A percentile compares a stretch with the other conserved stretches of the same genome.
Evolutionary conservation across 2,113 vertebrate genomes (phyloP).

Genomic region (Trichechus manatus): DNA sequence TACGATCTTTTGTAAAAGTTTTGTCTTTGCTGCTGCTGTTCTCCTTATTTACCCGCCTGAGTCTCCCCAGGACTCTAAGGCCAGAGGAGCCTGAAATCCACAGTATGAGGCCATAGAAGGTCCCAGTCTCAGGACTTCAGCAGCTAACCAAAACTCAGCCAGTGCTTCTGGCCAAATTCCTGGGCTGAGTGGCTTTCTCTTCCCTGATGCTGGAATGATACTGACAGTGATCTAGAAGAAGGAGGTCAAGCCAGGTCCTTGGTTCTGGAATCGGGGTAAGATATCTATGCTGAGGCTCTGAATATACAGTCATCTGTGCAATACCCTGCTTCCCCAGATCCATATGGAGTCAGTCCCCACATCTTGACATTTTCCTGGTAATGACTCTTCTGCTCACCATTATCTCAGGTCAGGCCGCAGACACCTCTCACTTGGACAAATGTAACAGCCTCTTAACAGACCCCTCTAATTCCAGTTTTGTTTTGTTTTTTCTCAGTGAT

Average conservation of each 20-base stretch:
- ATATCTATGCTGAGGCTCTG: not conserved
- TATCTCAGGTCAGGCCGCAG: constrained; percentile 4
- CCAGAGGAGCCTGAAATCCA: constrained; percentile 6
- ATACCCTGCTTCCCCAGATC: not conserved
- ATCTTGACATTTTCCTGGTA: not conserved
- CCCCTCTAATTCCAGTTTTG: not conserved
- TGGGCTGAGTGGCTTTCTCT: not conserved
- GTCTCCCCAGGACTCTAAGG: not conserved
- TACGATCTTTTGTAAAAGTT: constrained; percentile 44
- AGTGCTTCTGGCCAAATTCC: not conserved
- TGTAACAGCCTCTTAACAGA: not conserved
- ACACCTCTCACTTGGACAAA: not conserved
- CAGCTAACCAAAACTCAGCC: not conserved
- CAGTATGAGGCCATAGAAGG: not conserved
- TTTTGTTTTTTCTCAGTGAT: not conserved
- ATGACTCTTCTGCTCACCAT: not conserved
- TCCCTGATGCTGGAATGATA: not conserved
- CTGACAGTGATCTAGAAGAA: not conserved
- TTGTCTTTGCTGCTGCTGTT: constrained; percentile 23
- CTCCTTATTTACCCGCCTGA: not conserved
- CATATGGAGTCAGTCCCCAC: not conserved
- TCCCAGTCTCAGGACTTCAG: not conserved
- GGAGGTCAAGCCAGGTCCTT: not conserved
- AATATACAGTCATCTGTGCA: not conserved
- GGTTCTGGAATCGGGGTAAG: not conserved